Percentiles rank a stretch among this genome's conserved stretches.
Conservation (phyloP, 1,140 invertebrate species). For the Oncopeltus fasciatus region DNA sequence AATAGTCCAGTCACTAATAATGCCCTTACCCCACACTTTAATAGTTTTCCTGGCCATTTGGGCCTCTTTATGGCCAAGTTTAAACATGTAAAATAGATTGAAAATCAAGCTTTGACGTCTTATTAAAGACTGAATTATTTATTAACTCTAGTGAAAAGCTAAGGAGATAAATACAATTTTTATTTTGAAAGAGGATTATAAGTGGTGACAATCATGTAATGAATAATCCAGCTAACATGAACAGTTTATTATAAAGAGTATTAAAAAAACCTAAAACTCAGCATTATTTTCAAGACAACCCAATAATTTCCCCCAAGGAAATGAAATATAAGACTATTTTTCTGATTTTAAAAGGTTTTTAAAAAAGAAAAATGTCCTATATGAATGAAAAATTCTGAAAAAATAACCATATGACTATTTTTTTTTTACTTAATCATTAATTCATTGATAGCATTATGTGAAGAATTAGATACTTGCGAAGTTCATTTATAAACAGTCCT, state of each 20-base stretch:
- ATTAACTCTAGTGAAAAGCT: not conserved
- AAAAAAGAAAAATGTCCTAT: no score
- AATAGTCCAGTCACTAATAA: not conserved
- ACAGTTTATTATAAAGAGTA: not conserved
- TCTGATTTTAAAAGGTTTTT: no score
- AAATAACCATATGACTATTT: no score
- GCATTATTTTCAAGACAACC: not conserved
- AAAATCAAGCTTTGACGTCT: not conserved
- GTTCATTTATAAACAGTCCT: no score
- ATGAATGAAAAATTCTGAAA: no score
- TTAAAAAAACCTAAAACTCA: not conserved
- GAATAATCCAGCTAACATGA: not conserved
- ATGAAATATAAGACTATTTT: no score
- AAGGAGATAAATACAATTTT: not conserved
- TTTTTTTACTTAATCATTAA: no score
- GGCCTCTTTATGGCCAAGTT: not conserved
- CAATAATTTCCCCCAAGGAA: no score
- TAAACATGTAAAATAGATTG: not conserved
- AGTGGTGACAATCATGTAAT: not conserved
- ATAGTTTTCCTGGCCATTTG: not conserved
- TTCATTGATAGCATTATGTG: no score
- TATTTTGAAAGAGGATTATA: not conserved
- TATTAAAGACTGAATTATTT: not conserved
- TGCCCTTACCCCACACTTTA: not conserved
- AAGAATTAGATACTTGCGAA: no score